Evolutionary conservation across 2,888 invertebrate genomes (phyloP).

Genomic region (Coelopa pilipes): DNA sequence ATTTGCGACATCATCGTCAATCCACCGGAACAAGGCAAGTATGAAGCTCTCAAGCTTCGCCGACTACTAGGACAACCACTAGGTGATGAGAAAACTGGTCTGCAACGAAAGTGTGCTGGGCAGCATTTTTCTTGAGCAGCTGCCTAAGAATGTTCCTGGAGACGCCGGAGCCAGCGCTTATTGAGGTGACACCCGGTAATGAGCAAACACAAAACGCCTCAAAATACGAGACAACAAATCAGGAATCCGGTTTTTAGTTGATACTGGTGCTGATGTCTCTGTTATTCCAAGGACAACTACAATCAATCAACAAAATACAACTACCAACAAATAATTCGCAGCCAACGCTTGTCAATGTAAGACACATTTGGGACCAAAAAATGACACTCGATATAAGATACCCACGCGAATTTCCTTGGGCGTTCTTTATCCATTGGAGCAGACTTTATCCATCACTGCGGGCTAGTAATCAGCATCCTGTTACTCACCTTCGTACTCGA

Average conservation of each 20-base stretch:
- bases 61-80: too few species aligned
- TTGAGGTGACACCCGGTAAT: constrained; percentile 27
- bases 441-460: constrained; percentile 41
- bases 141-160: too few species aligned
- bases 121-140: too few species aligned
- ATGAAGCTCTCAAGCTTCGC: too few species aligned
- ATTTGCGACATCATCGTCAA: too few species aligned
- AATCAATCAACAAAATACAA: background rate
- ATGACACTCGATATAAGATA: constrained; percentile 11
- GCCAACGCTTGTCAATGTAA: constrained; percentile 7
- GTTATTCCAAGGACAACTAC: constrained; percentile 26
- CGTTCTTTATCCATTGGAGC: constrained; percentile 40
- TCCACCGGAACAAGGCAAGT: too few species aligned
- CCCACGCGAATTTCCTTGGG: constrained; percentile 25
- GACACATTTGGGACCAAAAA: constrained; percentile 20
- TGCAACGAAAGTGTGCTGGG: too few species aligned
- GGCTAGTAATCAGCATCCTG: constrained; percentile 36
- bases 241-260: constrained; percentile 30
- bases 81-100: too few species aligned
- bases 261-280: constrained; percentile 35
- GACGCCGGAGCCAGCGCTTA: constrained; percentile 4
- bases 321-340: background rate
- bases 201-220: constrained; percentile 22
- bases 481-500: background rate
- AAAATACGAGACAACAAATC: constrained; percentile 22